phyloP scores from a whole-genome alignment of 2,888 invertebrate species.

The Hydroisotoma schaefferi region DNA sequence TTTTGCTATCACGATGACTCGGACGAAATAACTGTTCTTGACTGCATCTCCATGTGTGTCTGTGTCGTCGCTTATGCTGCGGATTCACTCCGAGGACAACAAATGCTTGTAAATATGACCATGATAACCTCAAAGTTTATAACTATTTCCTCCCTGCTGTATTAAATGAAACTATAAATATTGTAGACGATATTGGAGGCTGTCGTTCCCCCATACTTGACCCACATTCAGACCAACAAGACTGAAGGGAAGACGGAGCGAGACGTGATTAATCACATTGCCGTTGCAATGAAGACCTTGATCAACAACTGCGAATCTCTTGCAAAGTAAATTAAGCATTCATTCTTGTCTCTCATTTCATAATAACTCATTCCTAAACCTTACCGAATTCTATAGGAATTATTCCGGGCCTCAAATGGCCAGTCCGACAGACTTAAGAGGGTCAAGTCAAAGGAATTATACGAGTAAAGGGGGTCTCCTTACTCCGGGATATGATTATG shows the following conservation, averaged over 20 bases:
- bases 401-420: constrained; percentile 91
- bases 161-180: constrained; percentile 13
- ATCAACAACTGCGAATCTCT: constrained; percentile 95
- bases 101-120: constrained; percentile 69
- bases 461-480: constrained; percentile 64
- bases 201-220: constrained; percentile 90
- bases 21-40: constrained; percentile 92
- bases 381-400: constrained; percentile 58
- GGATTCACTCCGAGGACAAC: constrained; percentile 86
- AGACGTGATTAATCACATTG: constrained; percentile 85
- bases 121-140: not conserved
- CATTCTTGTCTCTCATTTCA: constrained; percentile 9
- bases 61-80: constrained; percentile 98
- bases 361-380: no score
- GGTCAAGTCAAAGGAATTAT: constrained; percentile 81
- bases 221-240: constrained; percentile 85
- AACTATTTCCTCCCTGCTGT: not conserved
- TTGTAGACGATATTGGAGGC: constrained; percentile 89
- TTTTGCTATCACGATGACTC: constrained; percentile 99
- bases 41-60: constrained; percentile 97
- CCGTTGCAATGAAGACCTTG: constrained; percentile 89
- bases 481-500: constrained; percentile 75
- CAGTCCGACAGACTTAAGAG: constrained; percentile 80
- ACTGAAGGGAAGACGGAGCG: constrained; percentile 91
- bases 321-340: constrained; percentile 67